Conservation (phyloP, 2,797 vertebrate genomes). For the Sebastes matsubarae region DNA sequence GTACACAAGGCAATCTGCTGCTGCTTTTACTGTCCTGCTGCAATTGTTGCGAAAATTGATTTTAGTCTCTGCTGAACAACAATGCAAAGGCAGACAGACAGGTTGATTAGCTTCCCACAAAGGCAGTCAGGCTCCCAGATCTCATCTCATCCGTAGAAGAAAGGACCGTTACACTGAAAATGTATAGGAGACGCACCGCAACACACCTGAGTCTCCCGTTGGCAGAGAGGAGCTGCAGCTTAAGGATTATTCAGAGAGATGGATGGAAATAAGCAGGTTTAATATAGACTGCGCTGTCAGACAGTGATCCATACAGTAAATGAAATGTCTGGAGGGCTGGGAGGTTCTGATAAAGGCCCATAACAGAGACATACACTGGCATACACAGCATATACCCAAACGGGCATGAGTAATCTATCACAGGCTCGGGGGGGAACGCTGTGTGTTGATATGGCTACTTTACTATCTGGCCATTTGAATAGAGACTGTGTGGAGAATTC, state of each 20-base stretch:
- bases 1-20: slow-evolving; percentile 21
- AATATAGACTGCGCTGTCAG: slow-evolving; percentile 47
- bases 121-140: slow-evolving; percentile 21
- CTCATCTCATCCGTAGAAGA: slow-evolving; percentile 40
- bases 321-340: slow-evolving; percentile 44
- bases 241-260: slow-evolving; percentile 32
- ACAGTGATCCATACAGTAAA: slow-evolving; percentile 56
- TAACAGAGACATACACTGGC: slow-evolving; percentile 12
- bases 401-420: slow-evolving; percentile 32
- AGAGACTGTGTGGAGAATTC: not conserved
- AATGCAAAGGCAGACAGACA: slow-evolving; percentile 26
- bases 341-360: slow-evolving; percentile 49
- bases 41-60: slow-evolving; percentile 46
- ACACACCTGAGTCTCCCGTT: not conserved
- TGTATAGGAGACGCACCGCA: not conserved
- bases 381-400: slow-evolving; percentile 22
- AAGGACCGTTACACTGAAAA: slow-evolving; percentile 20
- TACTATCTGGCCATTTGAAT: slow-evolving; percentile 27
- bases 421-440: slow-evolving; percentile 14
- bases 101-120: slow-evolving; percentile 46
- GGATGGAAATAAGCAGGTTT: slow-evolving; percentile 49
- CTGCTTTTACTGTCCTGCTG: slow-evolving; percentile 35
- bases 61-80: slow-evolving; percentile 38
- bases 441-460: slow-evolving; percentile 32
- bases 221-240: slow-evolving; percentile 12